Evolutionary conservation across 2,113 vertebrate genomes (phyloP).

Genomic region (Columba livia): DNA sequence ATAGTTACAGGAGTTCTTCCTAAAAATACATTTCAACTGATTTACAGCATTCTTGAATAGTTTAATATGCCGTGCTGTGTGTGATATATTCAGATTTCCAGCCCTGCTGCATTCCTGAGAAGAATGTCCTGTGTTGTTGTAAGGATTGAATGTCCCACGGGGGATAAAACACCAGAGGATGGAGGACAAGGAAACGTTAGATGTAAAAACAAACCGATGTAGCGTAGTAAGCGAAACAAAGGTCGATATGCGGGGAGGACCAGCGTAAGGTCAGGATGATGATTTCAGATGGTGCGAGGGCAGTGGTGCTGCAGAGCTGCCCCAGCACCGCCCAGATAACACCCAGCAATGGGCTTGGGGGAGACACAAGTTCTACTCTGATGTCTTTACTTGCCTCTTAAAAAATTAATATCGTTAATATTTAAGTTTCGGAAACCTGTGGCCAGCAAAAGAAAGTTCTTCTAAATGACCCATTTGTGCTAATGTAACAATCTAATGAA

Average conservation of each 20-base stretch:
- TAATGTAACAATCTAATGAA: slow-evolving; percentile 63
- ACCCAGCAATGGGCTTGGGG: neutral
- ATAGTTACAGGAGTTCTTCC: slow-evolving; percentile 1
- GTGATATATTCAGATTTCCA: slow-evolving; percentile 1
- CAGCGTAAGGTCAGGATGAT: neutral
- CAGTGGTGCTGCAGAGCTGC: neutral
- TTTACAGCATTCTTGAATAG: slow-evolving; percentile 11
- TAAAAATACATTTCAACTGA: slow-evolving; percentile 41
- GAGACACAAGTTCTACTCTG: slow-evolving; percentile 19
- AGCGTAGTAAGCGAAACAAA: slow-evolving; percentile 14
- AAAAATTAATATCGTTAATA: slow-evolving; percentile 75
- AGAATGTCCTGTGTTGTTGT: slow-evolving; percentile 24
- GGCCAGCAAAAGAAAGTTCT: slow-evolving; percentile 52
- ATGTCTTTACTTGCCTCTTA: slow-evolving; percentile 38
- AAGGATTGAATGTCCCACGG: neutral
- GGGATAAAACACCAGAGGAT: neutral
- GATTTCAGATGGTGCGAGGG: neutral
- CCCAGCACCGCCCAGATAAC: neutral
- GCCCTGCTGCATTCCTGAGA: neutral
- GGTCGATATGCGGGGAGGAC: slow-evolving; percentile 4
- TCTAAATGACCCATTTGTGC: slow-evolving; percentile 59
- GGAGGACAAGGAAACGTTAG: slow-evolving; percentile 23
- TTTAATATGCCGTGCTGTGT: neutral
- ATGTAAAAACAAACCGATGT: slow-evolving; percentile 36
- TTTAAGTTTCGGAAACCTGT: slow-evolving; percentile 69